These are phyloP conservation scores for Jacana jacana DNA, from an alignment of 2,113 vertebrate genomes.

Conservation along the genomic window DNA sequence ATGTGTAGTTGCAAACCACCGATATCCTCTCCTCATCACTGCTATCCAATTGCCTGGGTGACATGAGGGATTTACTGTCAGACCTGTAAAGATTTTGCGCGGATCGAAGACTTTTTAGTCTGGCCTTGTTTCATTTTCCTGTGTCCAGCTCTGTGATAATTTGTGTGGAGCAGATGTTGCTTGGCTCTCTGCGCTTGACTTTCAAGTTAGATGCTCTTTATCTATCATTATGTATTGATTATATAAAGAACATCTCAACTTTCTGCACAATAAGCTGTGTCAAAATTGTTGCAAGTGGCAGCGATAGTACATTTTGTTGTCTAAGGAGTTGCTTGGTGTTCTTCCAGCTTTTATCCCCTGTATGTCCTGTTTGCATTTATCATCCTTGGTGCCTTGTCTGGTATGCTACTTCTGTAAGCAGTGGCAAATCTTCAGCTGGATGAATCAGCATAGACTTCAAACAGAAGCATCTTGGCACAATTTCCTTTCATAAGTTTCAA, in stretches of 20 bases:
- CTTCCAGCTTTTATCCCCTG: constrained; percentile 7
- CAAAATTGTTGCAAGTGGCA: constrained; percentile 7
- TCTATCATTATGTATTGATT: constrained; percentile 26
- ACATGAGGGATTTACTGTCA: background rate
- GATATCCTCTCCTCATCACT: background rate
- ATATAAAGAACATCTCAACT: constrained; percentile 2
- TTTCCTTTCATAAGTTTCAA: background rate
- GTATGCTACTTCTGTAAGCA: background rate
- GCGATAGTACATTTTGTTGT: background rate
- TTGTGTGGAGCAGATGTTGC: background rate
- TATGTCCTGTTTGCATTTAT: constrained; percentile 6
- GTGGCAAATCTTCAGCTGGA: background rate
- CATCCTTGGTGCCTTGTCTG: background rate
- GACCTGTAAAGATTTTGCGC: background rate
- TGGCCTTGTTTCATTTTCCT: background rate
- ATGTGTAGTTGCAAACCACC: background rate
- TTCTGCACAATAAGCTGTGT: background rate
- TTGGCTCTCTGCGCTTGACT: background rate
- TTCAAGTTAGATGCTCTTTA: constrained; percentile 12
- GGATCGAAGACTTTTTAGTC: background rate
- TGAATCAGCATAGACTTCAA: background rate
- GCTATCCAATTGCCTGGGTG: background rate
- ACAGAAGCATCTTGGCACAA: background rate
- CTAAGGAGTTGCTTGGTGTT: background rate
- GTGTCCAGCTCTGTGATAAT: background rate